Conservation (phyloP, 2,888 invertebrate species). For the Phymatocera aterrima region DNA sequence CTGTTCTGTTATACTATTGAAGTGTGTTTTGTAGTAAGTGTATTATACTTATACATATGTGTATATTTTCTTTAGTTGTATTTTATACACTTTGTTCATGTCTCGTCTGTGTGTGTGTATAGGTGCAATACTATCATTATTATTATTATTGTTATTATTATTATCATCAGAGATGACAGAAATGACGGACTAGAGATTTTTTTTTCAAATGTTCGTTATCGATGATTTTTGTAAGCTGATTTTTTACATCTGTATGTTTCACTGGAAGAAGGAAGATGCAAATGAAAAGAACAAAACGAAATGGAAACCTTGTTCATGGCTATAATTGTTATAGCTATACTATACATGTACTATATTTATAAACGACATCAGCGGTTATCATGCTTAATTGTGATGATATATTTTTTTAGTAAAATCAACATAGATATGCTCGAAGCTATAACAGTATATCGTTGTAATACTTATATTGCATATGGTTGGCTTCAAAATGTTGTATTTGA, state of each 20-base stretch:
- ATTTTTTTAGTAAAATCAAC: slow-evolving; percentile 6
- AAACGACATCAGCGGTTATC: slow-evolving; percentile 8
- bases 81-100: no score
- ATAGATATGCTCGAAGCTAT: neutral
- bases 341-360: no score
- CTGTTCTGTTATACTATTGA: slow-evolving; percentile 41
- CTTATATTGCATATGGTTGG: slow-evolving; percentile 25
- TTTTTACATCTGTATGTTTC: slow-evolving; percentile 18
- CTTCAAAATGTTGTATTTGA: slow-evolving; percentile 41
- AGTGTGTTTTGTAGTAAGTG: neutral
- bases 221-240: neutral
- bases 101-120: no score
- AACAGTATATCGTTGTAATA: no score
- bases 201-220: neutral
- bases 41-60: no score
- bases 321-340: no score
- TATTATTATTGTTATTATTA: neutral
- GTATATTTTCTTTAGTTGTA: neutral
- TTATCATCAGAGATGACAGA: neutral
- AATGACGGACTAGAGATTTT: no score
- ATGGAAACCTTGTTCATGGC: neutral
- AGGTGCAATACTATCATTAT: neutral
- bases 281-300: neutral
- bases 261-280: slow-evolving; percentile 51
- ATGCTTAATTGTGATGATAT: slow-evolving; percentile 30